Percentiles rank a stretch among this genome's conserved stretches.
Evolutionary conservation across 2,888 invertebrate species (phyloP).

Genomic region (Habroteleia sp.): DNA sequence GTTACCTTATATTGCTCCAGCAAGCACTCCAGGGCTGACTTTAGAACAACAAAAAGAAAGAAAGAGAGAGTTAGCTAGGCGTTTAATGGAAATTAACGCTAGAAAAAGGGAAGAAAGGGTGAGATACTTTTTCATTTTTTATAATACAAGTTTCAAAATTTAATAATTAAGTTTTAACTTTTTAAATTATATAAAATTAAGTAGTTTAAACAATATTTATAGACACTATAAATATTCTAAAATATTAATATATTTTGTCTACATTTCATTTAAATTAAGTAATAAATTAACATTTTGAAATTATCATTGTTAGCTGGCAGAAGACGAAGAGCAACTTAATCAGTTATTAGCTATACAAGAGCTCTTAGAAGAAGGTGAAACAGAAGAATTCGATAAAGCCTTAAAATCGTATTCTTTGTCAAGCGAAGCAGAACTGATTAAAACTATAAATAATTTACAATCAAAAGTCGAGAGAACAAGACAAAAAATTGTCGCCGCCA

Average conservation of each 20-base stretch:
- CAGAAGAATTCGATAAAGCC: conserved; percentile 88
- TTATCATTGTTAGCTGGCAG: conserved; percentile 84
- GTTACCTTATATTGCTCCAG: conserved; percentile 88
- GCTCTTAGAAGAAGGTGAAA: conserved; percentile 88
- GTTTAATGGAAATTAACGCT: conserved; percentile 94
- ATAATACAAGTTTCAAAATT: too few species aligned
- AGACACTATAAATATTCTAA: conserved; percentile 8
- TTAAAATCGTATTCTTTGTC: conserved; percentile 89
- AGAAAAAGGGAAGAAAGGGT: conserved; percentile 92
- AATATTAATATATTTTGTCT: too few species aligned
- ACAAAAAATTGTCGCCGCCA: conserved; percentile 88
- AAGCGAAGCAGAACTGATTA: conserved; percentile 90
- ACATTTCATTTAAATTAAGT: not conserved
- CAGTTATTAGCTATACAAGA: conserved; percentile 89
- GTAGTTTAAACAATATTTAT: not conserved
- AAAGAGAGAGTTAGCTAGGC: conserved; percentile 90
- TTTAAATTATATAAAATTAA: too few species aligned
- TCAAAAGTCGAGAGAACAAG: conserved; percentile 89
- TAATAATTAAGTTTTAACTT: too few species aligned
- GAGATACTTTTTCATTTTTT: conserved; percentile 16
- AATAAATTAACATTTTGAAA: not conserved
- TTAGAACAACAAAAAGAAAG: conserved; percentile 93
- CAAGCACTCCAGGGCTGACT: conserved; percentile 85
- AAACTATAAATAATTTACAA: conserved; percentile 86
- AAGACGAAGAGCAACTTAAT: conserved; percentile 93